Percentiles rank a stretch among this genome's conserved stretches.
These are phyloP conservation scores for Rhinichthys osculus DNA, from an alignment of 2,797 vertebrate species.

Conservation along the genomic window DNA sequence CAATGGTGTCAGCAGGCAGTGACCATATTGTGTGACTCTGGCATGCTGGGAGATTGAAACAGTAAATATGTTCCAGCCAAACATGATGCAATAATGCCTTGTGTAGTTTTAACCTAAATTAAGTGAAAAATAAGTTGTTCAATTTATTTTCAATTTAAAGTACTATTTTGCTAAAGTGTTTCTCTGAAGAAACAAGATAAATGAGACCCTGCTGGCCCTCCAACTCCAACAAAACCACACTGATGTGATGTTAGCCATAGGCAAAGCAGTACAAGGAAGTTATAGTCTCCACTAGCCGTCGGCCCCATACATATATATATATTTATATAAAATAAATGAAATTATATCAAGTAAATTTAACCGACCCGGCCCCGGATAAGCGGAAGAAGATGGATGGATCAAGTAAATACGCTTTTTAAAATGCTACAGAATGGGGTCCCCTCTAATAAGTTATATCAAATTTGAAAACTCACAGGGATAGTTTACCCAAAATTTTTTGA, in stretches of 20 bases:
- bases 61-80: conserved; percentile 15
- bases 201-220: not conserved
- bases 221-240: not conserved
- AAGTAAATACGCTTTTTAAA: not conserved
- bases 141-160: not conserved
- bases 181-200: not conserved
- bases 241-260: not conserved
- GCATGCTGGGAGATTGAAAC: conserved; percentile 14
- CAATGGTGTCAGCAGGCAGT: not conserved
- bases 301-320: no score
- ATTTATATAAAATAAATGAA: no score
- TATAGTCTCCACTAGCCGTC: not conserved
- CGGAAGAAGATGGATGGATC: no score
- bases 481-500: not conserved
- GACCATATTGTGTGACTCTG: conserved; percentile 3
- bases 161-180: not conserved
- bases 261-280: not conserved
- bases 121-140: not conserved
- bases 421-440: not conserved
- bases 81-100: conserved; percentile 4
- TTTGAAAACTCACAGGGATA: not conserved
- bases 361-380: no score
- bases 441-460: not conserved
- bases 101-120: not conserved
- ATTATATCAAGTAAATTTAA: not conserved